A percentile compares a stretch with the other conserved stretches of the same genome.
Evolutionary conservation across 2,888 invertebrate species (phyloP).

Genomic region (Trichopoda pennipes): DNA sequence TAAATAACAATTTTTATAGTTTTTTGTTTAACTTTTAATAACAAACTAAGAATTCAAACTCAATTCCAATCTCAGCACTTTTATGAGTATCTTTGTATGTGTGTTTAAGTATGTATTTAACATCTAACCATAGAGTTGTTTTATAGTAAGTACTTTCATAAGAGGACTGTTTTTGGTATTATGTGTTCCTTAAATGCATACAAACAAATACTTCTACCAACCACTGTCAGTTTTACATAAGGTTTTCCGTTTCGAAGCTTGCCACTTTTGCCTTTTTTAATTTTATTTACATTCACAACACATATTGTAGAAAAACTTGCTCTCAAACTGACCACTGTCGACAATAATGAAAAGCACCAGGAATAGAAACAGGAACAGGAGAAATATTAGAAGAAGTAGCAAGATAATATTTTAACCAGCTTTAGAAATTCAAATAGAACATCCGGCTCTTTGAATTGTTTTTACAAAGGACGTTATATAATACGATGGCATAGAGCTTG

Average conservation of each 20-base stretch:
- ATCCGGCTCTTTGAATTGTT: conserved; percentile 3
- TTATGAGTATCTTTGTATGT: too few relatives aligned
- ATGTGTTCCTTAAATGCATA: not conserved
- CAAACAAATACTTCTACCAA: not conserved
- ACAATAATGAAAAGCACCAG: conserved; percentile 19
- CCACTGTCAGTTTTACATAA: conserved; percentile 44
- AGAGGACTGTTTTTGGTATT: too few relatives aligned
- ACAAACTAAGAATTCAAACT: not conserved
- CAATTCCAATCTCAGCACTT: too few relatives aligned
- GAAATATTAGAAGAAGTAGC: conserved; percentile 19
- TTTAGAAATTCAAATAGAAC: conserved; percentile 47
- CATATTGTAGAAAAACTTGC: too few relatives aligned
- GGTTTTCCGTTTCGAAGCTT: conserved; percentile 48
- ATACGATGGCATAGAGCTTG: too few relatives aligned
- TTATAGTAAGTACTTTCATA: too few relatives aligned
- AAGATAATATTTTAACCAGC: conserved; percentile 44
- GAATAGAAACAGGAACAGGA: conserved; percentile 1
- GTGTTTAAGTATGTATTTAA: too few relatives aligned
- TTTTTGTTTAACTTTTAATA: not conserved
- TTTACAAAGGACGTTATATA: too few relatives aligned
- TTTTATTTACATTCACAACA: too few relatives aligned
- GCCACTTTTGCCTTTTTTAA: conserved; percentile 5
- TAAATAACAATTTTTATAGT: not conserved
- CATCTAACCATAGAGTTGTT: too few relatives aligned
- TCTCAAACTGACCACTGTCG: too few relatives aligned